Base-by-base conservation (phyloP, 2,888 invertebrate species). In the Ophion ventricosus region DNA sequence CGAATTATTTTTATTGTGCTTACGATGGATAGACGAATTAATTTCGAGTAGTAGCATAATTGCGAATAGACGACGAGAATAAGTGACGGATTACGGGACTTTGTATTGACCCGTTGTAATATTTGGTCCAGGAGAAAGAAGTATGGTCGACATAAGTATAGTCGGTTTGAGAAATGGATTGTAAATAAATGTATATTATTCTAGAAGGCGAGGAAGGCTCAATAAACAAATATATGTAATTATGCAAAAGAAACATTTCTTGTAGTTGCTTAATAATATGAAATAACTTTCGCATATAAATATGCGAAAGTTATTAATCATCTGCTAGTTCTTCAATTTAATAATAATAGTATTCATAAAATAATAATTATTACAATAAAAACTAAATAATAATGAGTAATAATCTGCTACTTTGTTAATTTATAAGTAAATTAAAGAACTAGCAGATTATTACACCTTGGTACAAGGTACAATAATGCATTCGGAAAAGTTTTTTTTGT, bases 101-200 rank as follows among this genome's bases (percentile, higher is more conserved):
- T 25, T 61, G 25, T 2, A 43, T 57, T 5, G 20, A 20, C 10
- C n/a, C 57, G 7, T 59, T 11, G 26, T 61, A 25, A 61, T 14
- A 8, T 25, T 11, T 8, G 4, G 35, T 5, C 35, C 5, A 35
- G 35, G 35, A 35, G 25, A 25, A 11, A 3, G 14, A 61, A 25
- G 8, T 17, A 57, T 29, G 20, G 20, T 72, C 29, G 23, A 54
- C 54, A 72, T 26, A 29, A 49, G 5, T 20, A 56, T 72, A 8
- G 56, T 57, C 23, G 54, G 49, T 20, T 57, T 40, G 57, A 59
- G 26, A 72, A 57, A 57, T 72, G 14, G 17, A 72, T 26, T 57
- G 57, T 72, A 25, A 25, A 73, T 73, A 57, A 29, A 57, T 20
- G 61, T 59, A 73, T 43, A 73, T 73, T 73, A 17, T 49, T 11